Evolutionary conservation across 2,113 vertebrate genomes (phyloP), one percentile per base, ranked within the genome.

Genomic region (Phyllostomus discolor): DNA sequence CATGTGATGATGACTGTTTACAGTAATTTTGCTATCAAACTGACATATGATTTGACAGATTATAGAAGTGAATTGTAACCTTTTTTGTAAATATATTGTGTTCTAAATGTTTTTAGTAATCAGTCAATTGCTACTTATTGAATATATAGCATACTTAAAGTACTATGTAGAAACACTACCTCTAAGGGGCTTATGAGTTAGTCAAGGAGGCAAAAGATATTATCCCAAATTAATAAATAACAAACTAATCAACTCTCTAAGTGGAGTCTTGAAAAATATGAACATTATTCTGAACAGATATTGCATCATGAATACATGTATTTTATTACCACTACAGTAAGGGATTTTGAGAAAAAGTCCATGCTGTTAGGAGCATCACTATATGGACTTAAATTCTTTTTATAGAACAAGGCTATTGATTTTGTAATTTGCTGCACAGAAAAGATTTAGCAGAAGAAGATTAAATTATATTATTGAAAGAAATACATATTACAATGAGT

Each of bases 41-140:
- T 80, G 19, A 59, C 70, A 82, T 52, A 35, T 54, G 38, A 62
- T 70, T 35, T 20, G 11, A 79, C 15, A 66, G 15, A 67, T 62
- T 95, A 69, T 76, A 46, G 22, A 46, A 85, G 17, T 81, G 41
- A 94, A 7, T 88, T n/a, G 76, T 67, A 38, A 48, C 88, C 73
- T 90, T 78, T 19, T 7, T 85, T 87, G 38, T 80, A 88, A 92
- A 84, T 72, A 66, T 85, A 81, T 57, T 50, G 1, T 33, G 26
- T 10, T 33, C 24, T 83, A 84, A 86, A 62, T 22, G 2, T 15
- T 85, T 81, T 81, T 76, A 59, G 43, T 7, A 80, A 69, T 62
- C 11, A 88, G 31, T 64, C 28, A 78, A 67, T 17, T 66, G 5
- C 7, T 90, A 52, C 69, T 84, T 38, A 33, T 28, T 50, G 59